phyloP scores from a whole-genome alignment of 2,888 invertebrate genomes.

The Melieria crassipennis region DNA sequence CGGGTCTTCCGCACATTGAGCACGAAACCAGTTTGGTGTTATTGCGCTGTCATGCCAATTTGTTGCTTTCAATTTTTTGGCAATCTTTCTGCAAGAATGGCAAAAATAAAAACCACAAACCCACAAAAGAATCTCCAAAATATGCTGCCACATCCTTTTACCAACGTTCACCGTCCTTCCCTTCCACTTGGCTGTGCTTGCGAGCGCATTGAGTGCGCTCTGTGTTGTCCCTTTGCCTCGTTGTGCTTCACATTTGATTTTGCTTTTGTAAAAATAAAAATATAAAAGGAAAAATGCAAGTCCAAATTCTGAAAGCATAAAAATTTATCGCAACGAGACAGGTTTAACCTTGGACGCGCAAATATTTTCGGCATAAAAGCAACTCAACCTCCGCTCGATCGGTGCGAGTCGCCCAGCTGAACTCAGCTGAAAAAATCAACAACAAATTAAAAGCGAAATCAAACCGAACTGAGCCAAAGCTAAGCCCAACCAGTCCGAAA shows the following conservation, averaged over 20 bases:
- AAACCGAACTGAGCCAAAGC: conserved; percentile 30
- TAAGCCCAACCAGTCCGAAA: background rate
- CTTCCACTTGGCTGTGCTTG: too few relatives aligned
- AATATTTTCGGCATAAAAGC: conserved; percentile 10
- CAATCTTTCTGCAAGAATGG: conserved; percentile 12
- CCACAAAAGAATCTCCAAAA: conserved; percentile 2
- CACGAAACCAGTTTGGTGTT: conserved; percentile 28
- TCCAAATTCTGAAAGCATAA: conserved; percentile 29
- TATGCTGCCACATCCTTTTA: too few relatives aligned
- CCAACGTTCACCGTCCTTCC: too few relatives aligned
- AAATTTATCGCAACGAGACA: conserved; percentile 31
- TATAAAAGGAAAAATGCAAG: conserved; percentile 18
- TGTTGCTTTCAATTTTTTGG: conserved; percentile 27
- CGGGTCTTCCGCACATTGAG: background rate
- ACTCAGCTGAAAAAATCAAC: conserved; percentile 35
- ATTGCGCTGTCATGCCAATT: conserved; percentile 29
- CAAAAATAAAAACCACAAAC: conserved; percentile 6
- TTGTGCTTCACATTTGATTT: background rate
- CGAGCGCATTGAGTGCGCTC: too few relatives aligned
- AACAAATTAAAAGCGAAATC: conserved; percentile 45
- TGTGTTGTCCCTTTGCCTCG: too few relatives aligned
- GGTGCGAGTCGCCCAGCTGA: conserved; percentile 28
- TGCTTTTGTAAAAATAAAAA: conserved; percentile 4
- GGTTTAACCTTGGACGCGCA: conserved; percentile 39
- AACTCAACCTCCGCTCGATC: background rate